Evolutionary conservation across 2,888 invertebrate genomes (phyloP), one percentile per base, ranked within the genome.

Genomic region (Eueremaeus valkanovi): DNA sequence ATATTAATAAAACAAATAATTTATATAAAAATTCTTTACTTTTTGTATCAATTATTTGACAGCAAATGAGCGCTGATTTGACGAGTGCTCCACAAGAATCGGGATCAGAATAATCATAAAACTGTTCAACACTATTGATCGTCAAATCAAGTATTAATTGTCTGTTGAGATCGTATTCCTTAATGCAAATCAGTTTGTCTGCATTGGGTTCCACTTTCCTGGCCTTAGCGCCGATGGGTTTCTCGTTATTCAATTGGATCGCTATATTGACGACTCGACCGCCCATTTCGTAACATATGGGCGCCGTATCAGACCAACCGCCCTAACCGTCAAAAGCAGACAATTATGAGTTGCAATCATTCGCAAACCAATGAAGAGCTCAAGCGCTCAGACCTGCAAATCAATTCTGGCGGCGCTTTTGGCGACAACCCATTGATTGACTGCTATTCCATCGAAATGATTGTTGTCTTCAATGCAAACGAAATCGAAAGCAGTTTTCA

Each of bases 231-330:
- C 85, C 84, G 77, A 86, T 84, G 29, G 86, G 86, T 80, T 82
- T 83, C 83, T 84, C 79, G 5, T 83, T 85, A 81, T 86, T 84
- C 36, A 87, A 80, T 31, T 82, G 79, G 16, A 87, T 80, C 11
- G 86, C 86, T 74, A 83, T 75, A 75, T 85, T 84, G 11, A 86
- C 84, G 13, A 85, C 85, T 36, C 85, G 84, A 3, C 85, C 85
- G 5, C 85, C 85, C 76, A 84, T 82, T 79, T 86, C 86, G 78
- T 86, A 86, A 13, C 86, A 86, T 74, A 87, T 86, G 1, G 87
- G 87, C 8, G 87, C 87, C 3, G 87, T 87, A 81, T 87, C 87
- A 2, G 86, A 84, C 87, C 87, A 87, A 0, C 87, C 87, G 1
- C 87, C 87, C 13, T 31, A 9, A 24, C 9, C 6, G 5, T 6